A percentile compares a stretch with the other conserved stretches of the same genome.
Evolutionary conservation across 92 coral and sea anemone species (phyloP).

Genomic region (Galaxea fascicularis): DNA sequence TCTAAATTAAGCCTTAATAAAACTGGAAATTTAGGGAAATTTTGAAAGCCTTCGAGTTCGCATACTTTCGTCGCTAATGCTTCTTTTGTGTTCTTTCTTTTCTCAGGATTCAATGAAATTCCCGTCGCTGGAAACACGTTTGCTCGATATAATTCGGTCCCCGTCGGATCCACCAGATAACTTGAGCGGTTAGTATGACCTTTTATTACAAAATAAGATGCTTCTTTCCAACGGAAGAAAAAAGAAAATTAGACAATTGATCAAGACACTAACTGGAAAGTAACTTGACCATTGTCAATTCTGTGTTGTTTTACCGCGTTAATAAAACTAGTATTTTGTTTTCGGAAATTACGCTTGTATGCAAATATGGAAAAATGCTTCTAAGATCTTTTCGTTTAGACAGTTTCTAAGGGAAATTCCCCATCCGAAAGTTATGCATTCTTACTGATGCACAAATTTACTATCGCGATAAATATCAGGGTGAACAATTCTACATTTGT

Average conservation of each 20-base stretch:
- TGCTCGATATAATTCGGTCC: conserved; percentile 95
- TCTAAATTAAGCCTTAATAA: conserved; percentile 56
- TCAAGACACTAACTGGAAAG: conserved; percentile 2
- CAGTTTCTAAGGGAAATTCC: conserved; percentile 76
- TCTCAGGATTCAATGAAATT: conserved; percentile 91
- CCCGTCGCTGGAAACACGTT: conserved; percentile 94
- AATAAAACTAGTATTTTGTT: conserved; percentile 15
- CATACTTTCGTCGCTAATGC: conserved; percentile 25
- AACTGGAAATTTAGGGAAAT: conserved; percentile 34
- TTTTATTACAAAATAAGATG: conserved; percentile 39
- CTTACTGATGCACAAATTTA: background rate
- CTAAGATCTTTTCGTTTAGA: conserved; percentile 19
- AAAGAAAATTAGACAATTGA: background rate
- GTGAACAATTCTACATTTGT: background rate
- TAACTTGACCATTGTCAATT: conserved; percentile 10
- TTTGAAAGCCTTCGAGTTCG: conserved; percentile 13
- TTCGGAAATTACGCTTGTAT: conserved; percentile 26
- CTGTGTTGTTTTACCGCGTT: background rate
- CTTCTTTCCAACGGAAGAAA: conserved; percentile 1
- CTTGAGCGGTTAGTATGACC: conserved; percentile 85
- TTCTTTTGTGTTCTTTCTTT: conserved; percentile 44
- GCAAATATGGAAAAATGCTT: conserved; percentile 24
- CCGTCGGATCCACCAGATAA: conserved; percentile 98
- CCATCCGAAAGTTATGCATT: conserved; percentile 51
- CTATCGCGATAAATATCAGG: background rate